phyloP scores from a whole-genome alignment of 35 echinoderm and acorn worm species.

The Ptychodera flava region DNA sequence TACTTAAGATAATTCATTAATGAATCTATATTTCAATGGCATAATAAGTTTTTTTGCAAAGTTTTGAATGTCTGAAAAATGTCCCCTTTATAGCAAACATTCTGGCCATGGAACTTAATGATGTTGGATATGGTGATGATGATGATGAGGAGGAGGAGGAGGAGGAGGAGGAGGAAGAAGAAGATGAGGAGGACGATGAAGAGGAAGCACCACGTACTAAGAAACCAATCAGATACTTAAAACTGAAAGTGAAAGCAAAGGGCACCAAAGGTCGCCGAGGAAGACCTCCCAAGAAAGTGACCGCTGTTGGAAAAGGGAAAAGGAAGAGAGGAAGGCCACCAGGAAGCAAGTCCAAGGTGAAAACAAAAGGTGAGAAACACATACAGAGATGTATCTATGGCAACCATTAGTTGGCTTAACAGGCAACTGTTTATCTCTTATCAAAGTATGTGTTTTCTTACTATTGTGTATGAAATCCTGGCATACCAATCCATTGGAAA shows the following conservation, averaged over 20 bases:
- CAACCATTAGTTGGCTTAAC: too few relatives aligned
- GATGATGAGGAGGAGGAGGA: not conserved
- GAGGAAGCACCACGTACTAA: conserved; percentile 3
- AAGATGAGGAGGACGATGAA: conserved; percentile 22
- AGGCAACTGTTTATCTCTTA: too few relatives aligned
- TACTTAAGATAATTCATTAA: too few relatives aligned
- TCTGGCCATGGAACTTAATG: not conserved
- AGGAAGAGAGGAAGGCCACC: not conserved
- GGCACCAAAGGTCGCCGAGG: conserved; percentile 7
- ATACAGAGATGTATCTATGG: too few relatives aligned
- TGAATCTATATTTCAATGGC: too few relatives aligned
- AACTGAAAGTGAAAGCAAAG: conserved; percentile 39
- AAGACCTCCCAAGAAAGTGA: not conserved
- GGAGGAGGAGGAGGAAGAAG: conserved; percentile 21
- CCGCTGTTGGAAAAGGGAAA: not conserved
- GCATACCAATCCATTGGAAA: too few relatives aligned
- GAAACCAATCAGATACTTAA: conserved; percentile 24
- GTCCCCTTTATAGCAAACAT: not conserved
- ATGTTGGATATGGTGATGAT: not conserved
- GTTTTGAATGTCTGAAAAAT: too few relatives aligned
- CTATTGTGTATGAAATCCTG: too few relatives aligned
- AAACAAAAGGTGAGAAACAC: too few relatives aligned
- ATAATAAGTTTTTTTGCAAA: too few relatives aligned
- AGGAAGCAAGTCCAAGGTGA: not conserved
- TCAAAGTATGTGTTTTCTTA: too few relatives aligned